Evolutionary conservation across 23 tunicate genomes (phyloP).

Genomic region (Phallusia fumigata): DNA sequence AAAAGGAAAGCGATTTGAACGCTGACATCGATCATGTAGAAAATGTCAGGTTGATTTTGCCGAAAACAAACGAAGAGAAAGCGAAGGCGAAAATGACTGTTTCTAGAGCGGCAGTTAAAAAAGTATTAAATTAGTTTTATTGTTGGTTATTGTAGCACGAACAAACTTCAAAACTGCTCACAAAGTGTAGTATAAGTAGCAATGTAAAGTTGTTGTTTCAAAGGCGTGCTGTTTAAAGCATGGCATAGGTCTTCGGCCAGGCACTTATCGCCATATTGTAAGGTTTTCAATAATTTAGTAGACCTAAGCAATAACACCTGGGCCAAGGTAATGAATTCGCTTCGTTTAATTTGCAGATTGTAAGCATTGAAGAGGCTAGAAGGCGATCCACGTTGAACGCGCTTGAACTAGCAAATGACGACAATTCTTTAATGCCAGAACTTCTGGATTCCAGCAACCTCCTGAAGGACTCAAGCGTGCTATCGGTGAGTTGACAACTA

Average conservation of each 20-base stretch:
- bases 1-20: background rate
- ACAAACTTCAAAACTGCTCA: too few relatives aligned
- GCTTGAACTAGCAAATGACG: slow-evolving; percentile 74
- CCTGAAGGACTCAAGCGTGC: slow-evolving; percentile 51
- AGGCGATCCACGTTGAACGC: slow-evolving; percentile 49
- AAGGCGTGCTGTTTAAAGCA: too few relatives aligned
- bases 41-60: background rate
- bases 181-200: too few relatives aligned
- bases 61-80: background rate
- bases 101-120: background rate
- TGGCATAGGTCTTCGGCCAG: too few relatives aligned
- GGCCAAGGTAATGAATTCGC: background rate
- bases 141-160: too few relatives aligned
- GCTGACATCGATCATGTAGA: slow-evolving; percentile 1
- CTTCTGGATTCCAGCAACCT: slow-evolving; percentile 51
- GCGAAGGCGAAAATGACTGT: background rate
- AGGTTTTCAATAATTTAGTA: too few relatives aligned
- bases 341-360: slow-evolving; percentile 31
- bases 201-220: too few relatives aligned
- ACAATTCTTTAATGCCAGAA: slow-evolving; percentile 71
- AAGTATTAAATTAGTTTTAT: background rate
- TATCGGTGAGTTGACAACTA: slow-evolving; percentile 50
- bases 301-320: too few relatives aligned
- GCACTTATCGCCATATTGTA: too few relatives aligned
- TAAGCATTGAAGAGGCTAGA: slow-evolving; percentile 78